A percentile compares a stretch with the other conserved stretches of the same genome.
Evolutionary conservation across 2,113 vertebrate species (phyloP).

Genomic region (Dasypus novemcinctus): DNA sequence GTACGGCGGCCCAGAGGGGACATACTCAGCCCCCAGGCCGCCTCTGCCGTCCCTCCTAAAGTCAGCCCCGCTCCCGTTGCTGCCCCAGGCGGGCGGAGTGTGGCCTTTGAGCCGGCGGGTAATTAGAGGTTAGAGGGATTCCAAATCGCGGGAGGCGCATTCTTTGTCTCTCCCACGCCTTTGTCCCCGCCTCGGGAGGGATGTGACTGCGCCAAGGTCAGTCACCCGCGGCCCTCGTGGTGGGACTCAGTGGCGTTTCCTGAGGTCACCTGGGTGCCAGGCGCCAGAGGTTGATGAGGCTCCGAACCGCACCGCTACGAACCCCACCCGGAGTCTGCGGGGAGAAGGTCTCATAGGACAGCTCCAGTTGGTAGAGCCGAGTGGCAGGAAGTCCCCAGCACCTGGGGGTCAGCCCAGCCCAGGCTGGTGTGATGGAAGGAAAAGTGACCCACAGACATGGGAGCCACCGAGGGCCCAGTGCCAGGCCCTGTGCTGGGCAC

Average conservation of each 20-base stretch:
- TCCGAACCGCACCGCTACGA: background rate
- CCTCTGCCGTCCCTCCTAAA: background rate
- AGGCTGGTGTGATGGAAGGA: background rate
- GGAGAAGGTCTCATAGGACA: background rate
- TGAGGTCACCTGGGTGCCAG: background rate
- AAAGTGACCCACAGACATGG: background rate
- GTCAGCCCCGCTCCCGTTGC: background rate
- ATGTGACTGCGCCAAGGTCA: constrained; percentile 66
- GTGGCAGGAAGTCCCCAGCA: too few species aligned
- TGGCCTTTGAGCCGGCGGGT: constrained; percentile 35
- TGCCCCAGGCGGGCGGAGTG: background rate
- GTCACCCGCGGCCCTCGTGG: background rate
- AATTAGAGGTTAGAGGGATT: background rate
- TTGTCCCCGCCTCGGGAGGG: background rate
- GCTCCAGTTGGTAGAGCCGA: background rate
- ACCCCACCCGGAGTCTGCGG: fast-evolving
- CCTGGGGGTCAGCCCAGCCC: background rate
- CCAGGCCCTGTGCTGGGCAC: background rate
- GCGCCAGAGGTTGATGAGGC: background rate
- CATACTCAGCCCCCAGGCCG: background rate
- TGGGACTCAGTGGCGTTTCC: background rate
- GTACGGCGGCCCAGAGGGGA: background rate
- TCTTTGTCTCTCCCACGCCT: constrained; percentile 54
- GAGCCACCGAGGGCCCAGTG: background rate
- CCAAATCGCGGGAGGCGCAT: background rate